These are phyloP conservation scores for Tigriopus japonicus DNA, from an alignment of 1,140 invertebrate genomes.

Conservation along the genomic window DNA sequence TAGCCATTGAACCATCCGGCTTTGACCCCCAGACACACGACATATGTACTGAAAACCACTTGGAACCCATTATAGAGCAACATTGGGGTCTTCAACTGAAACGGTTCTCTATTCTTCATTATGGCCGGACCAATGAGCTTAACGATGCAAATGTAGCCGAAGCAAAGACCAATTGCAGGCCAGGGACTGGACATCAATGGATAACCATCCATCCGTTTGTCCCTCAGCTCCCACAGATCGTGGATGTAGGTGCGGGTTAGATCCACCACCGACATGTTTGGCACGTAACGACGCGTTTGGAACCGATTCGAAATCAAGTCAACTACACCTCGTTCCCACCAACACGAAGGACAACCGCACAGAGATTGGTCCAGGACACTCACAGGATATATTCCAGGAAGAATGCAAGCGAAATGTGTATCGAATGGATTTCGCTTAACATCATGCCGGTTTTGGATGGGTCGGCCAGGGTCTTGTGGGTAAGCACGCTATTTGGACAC, in stretches of 20 bases:
- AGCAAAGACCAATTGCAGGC: constrained; percentile 60
- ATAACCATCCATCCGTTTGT: constrained; percentile 74
- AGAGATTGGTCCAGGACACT: no score
- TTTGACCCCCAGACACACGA: constrained; percentile 53
- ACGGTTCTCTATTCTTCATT: constrained; percentile 70
- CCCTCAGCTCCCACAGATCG: constrained; percentile 22
- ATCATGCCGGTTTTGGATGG: no score
- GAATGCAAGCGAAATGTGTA: no score
- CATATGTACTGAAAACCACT: constrained; percentile 58
- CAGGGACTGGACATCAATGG: constrained; percentile 71
- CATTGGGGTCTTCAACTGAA: constrained; percentile 52
- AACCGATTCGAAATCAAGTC: no score
- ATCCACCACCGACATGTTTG: no score
- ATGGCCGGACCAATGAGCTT: constrained; percentile 56
- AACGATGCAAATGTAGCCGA: constrained; percentile 65
- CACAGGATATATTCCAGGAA: no score
- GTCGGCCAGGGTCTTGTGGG: no score
- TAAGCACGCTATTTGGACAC: no score
- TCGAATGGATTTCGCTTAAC: no score
- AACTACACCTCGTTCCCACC: no score
- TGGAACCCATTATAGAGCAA: constrained; percentile 67
- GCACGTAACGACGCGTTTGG: no score
- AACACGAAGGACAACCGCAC: no score
- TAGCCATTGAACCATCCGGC: neutral
- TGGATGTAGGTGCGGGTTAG: neutral